A percentile compares a stretch with the other conserved stretches of the same genome.
These are phyloP conservation scores for Bombyx mandarina DNA, from an alignment of 1,140 invertebrate species.

Conservation along the genomic window DNA sequence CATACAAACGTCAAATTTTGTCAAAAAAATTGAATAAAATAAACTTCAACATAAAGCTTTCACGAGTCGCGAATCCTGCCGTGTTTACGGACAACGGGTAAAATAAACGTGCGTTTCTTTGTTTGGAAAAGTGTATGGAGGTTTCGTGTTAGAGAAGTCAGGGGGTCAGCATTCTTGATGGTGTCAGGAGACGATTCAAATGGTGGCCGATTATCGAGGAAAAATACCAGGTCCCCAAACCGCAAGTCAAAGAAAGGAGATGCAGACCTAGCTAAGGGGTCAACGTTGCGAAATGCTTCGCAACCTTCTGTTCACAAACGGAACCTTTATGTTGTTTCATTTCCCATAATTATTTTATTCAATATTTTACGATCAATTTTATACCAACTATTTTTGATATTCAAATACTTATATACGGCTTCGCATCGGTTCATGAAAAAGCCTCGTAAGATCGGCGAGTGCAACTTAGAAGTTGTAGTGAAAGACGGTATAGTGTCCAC, in stretches of 20 bases:
- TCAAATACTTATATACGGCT: slow-evolving; percentile 86
- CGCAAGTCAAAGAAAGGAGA: slow-evolving; percentile 66
- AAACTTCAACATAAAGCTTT: slow-evolving; percentile 21
- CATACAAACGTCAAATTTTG: slow-evolving; percentile 37
- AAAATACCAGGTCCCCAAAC: slow-evolving; percentile 68
- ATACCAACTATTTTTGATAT: slow-evolving; percentile 88
- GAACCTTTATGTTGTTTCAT: slow-evolving; percentile 88
- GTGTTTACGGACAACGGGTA: slow-evolving; percentile 45
- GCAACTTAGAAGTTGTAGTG: slow-evolving; percentile 73
- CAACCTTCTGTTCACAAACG: slow-evolving; percentile 85
- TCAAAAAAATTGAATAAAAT: slow-evolving; percentile 21
- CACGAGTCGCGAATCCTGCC: slow-evolving; percentile 37
- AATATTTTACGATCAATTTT: slow-evolving; percentile 84
- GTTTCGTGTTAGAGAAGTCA: slow-evolving; percentile 48
- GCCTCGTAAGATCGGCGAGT: slow-evolving; percentile 73
- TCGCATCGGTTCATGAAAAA: slow-evolving; percentile 79
- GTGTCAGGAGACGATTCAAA: slow-evolving; percentile 71
- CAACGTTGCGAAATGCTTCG: slow-evolving; percentile 66
- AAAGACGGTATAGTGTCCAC: slow-evolving; percentile 55
- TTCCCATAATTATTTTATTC: slow-evolving; percentile 87
- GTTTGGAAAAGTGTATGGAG: slow-evolving; percentile 51
- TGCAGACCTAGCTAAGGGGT: slow-evolving; percentile 68
- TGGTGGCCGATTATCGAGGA: slow-evolving; percentile 68
- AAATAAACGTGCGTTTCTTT: slow-evolving; percentile 55
- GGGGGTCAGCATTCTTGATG: slow-evolving; percentile 63